Evolutionary conservation across 2,113 vertebrate genomes (phyloP).

Genomic region (Cyanoderma ruficeps): DNA sequence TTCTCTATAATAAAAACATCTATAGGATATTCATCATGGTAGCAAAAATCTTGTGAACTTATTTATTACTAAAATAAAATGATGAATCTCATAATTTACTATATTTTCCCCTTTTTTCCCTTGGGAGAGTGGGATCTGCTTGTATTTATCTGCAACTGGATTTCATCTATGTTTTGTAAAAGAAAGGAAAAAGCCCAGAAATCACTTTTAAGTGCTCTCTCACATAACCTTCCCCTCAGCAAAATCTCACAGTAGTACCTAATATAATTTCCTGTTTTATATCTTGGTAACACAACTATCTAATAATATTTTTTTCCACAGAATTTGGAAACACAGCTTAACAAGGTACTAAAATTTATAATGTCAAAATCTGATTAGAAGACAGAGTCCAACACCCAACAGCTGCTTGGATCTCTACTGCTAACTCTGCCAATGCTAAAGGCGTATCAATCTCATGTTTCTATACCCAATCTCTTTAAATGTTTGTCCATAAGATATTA

Average conservation of each 20-base stretch:
- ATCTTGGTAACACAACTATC: background rate
- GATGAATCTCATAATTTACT: background rate
- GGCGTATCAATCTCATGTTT: background rate
- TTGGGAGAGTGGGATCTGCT: rapidly evolving
- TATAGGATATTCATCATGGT: background rate
- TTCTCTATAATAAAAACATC: background rate
- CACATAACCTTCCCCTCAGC: background rate
- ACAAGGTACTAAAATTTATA: background rate
- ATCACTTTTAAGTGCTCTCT: background rate
- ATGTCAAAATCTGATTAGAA: background rate
- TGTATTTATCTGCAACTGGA: background rate
- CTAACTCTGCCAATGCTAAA: background rate
- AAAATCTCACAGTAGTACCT: background rate
- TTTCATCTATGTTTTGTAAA: background rate
- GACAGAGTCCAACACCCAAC: background rate
- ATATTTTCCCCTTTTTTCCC: background rate
- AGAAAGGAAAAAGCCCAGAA: background rate
- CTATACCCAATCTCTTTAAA: background rate
- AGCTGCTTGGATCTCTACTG: background rate
- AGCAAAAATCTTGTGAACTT: background rate
- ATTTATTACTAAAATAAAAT: background rate
- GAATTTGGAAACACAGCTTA: background rate
- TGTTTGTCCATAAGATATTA: background rate
- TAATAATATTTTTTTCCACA: background rate
- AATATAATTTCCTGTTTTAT: background rate